These are phyloP conservation scores for Chrysaora quinquecirrha DNA, from an alignment of 30 jellyfish, hydroid and myxozoan genomes.

Conservation along the genomic window DNA sequence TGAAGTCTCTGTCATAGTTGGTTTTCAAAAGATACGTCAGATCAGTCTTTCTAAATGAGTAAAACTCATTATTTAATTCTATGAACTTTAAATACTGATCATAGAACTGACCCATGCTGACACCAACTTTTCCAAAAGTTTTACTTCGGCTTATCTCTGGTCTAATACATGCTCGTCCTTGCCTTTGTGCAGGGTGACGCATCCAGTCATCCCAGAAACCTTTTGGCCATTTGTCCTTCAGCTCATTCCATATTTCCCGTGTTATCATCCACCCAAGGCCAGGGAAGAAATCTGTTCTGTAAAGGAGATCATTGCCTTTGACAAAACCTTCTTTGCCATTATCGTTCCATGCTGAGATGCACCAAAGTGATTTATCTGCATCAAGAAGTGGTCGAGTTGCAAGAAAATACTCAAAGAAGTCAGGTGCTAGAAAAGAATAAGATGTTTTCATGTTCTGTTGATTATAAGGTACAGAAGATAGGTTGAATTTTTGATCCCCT, in stretches of 20 bases:
- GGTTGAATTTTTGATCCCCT: no score
- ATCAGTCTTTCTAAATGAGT: constrained; percentile 76
- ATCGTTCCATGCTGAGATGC: constrained; percentile 99
- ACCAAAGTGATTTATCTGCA: constrained; percentile 78
- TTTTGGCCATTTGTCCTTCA: constrained; percentile 93
- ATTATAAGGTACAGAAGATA: no score
- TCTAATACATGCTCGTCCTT: constrained; percentile 87
- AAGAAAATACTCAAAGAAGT: constrained; percentile 93
- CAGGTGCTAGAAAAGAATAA: constrained; percentile 82
- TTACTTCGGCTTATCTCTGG: constrained; percentile 97
- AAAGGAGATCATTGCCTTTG: constrained; percentile 61
- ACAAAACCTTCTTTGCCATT: constrained; percentile 94
- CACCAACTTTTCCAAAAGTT: constrained; percentile 98
- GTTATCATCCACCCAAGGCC: constrained; percentile 99
- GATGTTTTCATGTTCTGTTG: no score
- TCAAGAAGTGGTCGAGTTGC: constrained; percentile 96
- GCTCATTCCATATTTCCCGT: constrained; percentile 83
- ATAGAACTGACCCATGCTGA: constrained; percentile 94
- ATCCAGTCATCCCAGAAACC: constrained; percentile 99
- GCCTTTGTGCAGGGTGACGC: constrained; percentile 91
- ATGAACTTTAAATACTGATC: constrained; percentile 91
- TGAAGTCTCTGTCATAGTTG: constrained; percentile 77
- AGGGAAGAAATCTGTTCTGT: constrained; percentile 97
- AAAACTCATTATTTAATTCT: constrained; percentile 62
- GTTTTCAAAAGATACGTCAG: constrained; percentile 71